Evolutionary conservation across 2,113 vertebrate genomes (phyloP), one percentile per base, ranked within the genome.

Genomic region (Leucopsar rothschildi): DNA sequence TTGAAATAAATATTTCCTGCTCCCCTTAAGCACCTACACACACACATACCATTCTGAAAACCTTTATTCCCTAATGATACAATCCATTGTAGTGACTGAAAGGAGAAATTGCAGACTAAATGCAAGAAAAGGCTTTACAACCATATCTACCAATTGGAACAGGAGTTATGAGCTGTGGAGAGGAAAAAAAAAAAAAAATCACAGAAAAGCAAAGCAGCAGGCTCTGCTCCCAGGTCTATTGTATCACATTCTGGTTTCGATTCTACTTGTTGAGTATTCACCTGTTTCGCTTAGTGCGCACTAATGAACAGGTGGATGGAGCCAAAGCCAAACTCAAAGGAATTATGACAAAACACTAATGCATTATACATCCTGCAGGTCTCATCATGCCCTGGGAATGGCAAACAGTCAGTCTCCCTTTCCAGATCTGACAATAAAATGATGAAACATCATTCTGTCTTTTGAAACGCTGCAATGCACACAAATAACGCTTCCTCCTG

Each of bases 241-340:
- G 96, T 95, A 92, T 86, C 93, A 93, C 92, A 68, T 61, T 95
- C 96, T 65, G 93, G 98, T 98, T 98, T 98, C 98, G 97, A 97
- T 92, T 86, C 95, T 95, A 90, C 97, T 97, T 97, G 97, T 97
- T 96, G 86, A 65, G 94, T 80, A 97, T 97, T 97, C 98, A 98
- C 98, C 97, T 98, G 98, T 98, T 98, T 98, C 97, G 96, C 98
- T 97, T 97, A 96, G 77, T 88, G 87, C 61, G 96, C 97, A 96
- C 95, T 98, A 98, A 98, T 98, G 97, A 98, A 97, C 98, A 98
- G 98, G 98, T 98, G 98, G 96, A 98, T 93, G 89, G 84, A 96
- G 96, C 95, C 40, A 95, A 96, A 97, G 98, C 97, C 98, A 98
- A 98, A 98, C 88, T 96, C 97, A 97, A 97, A 98, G 96, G 96